A percentile compares a stretch with the other conserved stretches of the same genome.
Evolutionary conservation across 1,140 invertebrate species (phyloP).

Genomic region (Callitettix versicolor): DNA sequence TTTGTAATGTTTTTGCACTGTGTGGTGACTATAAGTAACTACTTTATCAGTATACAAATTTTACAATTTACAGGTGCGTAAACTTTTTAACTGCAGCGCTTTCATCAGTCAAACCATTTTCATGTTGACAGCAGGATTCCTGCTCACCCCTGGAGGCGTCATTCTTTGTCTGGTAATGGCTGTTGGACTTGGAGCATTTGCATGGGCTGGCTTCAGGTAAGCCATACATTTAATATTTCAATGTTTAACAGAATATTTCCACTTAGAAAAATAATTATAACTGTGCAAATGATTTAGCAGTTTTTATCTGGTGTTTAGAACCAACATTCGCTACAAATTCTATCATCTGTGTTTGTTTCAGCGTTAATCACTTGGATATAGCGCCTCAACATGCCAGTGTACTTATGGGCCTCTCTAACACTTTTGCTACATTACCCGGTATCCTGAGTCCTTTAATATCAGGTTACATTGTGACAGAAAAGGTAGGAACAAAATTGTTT

Average conservation of each 20-base stretch:
- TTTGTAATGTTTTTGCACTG: no score
- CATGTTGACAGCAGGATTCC: constrained; percentile 65
- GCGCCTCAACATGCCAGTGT: constrained; percentile 71
- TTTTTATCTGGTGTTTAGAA: constrained; percentile 77
- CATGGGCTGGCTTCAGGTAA: constrained; percentile 76
- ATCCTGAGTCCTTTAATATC: constrained; percentile 72
- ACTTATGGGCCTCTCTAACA: constrained; percentile 79
- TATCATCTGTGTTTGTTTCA: constrained; percentile 44
- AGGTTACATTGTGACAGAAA: constrained; percentile 60
- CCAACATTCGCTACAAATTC: constrained; percentile 79
- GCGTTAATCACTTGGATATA: constrained; percentile 78
- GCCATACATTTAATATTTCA: not conserved
- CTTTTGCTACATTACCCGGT: constrained; percentile 76
- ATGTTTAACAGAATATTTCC: not conserved
- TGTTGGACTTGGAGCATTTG: constrained; percentile 78
- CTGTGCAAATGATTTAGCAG: constrained; percentile 36
- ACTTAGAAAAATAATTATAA: not conserved
- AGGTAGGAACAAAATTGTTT: no score
- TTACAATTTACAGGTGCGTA: constrained; percentile 41
- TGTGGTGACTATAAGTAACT: no score
- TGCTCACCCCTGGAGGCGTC: constrained; percentile 48
- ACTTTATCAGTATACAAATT: no score
- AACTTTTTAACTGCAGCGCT: constrained; percentile 63
- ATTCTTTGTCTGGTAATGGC: constrained; percentile 70
- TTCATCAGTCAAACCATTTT: constrained; percentile 75